Conservation (phyloP, 1,140 invertebrate species). For the Oreohelix idahoensis region DNA sequence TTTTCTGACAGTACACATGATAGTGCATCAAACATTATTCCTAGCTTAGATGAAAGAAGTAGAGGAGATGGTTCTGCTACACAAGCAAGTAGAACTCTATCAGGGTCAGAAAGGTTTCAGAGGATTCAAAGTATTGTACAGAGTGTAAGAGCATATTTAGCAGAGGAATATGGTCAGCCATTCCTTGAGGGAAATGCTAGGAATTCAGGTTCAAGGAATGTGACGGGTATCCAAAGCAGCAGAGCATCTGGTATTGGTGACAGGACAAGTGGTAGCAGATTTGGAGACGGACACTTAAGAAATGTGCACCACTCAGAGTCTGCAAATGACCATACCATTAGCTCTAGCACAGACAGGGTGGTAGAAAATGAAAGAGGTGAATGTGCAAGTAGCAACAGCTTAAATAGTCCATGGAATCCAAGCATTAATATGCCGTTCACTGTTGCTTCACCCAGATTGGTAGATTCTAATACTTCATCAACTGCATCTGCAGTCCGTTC, state of each 20-base stretch:
- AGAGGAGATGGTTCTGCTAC: neutral
- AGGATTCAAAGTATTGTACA: neutral
- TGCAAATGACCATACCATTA: neutral
- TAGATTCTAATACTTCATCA: neutral
- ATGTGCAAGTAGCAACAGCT: neutral
- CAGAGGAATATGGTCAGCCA: neutral
- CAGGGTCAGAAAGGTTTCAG: neutral
- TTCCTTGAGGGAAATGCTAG: neutral
- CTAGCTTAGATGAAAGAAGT: neutral
- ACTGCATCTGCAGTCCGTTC: neutral
- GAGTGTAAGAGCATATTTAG: neutral
- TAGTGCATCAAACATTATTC: neutral
- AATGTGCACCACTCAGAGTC: neutral
- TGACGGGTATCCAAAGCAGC: neutral
- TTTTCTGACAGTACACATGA: neutral
- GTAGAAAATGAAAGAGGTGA: too few relatives aligned
- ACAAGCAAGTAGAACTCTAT: neutral
- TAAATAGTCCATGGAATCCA: neutral
- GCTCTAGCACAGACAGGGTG: neutral
- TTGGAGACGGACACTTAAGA: neutral
- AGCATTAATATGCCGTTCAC: neutral
- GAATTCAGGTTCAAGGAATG: neutral
- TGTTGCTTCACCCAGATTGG: neutral
- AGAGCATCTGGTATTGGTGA: neutral
- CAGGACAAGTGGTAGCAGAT: neutral